Evolutionary conservation across 2,888 invertebrate genomes (phyloP), one percentile per base, ranked within the genome.

Genomic region (Agrochola macilenta): DNA sequence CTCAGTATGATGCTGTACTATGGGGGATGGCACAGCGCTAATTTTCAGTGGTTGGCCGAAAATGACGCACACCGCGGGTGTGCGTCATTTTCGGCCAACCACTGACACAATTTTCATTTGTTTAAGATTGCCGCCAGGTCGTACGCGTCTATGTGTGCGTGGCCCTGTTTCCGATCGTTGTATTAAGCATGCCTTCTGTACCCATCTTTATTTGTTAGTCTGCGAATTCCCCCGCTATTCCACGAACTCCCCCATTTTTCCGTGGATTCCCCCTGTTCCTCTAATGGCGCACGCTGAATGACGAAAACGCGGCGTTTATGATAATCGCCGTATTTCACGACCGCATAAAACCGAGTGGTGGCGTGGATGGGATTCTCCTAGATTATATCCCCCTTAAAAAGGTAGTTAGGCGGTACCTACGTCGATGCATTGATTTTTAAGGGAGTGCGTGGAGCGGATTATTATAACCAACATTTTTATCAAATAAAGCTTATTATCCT

Each of bases 261-360:
- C 66, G 63, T 30, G 58, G 39, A 71, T 35, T 35, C 61, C 84
- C 80, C 74, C 63, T 87, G 82, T 82, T 89, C 84, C 90, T 89
- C 90, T 93, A 92, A 93, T 92, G 93, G 93, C 89, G 87, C 88
- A 83, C 91, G 88, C 83, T 91, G 93, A 92, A 94, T 94, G 94
- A 93, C 93, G 94, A 93, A 94, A 95, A 93, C 90, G 93, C 90
- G 91, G 88, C 93, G 92, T 95, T 95, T 95, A 95, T 94, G 95
- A 94, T 95, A 95, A 95, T 95, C 93, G 92, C 89, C 89, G 92
- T 93, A 95, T 94, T 95, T 94, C 93, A 93, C 92, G 92, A 93
- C 89, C 91, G 88, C 90, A 92, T 95, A 94, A 94, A 93, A 91
- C 89, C 91, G 88, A 91, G 88, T 88, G 90, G 88, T 87, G 89